These are phyloP conservation scores for Acromyrmex echinatior DNA, from an alignment of 1,140 invertebrate genomes.

Conservation along the genomic window DNA sequence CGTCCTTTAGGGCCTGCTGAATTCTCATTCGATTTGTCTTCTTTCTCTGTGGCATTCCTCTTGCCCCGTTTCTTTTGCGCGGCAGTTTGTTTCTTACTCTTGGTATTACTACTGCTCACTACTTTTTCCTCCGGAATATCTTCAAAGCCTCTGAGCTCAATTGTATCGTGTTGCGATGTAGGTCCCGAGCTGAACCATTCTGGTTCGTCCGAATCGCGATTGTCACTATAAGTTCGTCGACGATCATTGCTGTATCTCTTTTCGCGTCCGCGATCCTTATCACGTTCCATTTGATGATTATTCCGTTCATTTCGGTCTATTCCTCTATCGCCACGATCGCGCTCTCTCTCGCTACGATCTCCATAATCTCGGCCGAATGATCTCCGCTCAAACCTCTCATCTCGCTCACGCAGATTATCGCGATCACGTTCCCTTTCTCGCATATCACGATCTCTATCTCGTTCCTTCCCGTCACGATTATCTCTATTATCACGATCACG, in stretches of 20 bases:
- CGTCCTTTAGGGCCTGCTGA: constrained; percentile 81
- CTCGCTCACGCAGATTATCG: constrained; percentile 75
- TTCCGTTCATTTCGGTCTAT: constrained; percentile 73
- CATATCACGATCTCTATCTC: constrained; percentile 52
- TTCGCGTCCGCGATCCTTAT: constrained; percentile 85
- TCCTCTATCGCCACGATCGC: constrained; percentile 77
- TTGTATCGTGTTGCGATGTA: constrained; percentile 96
- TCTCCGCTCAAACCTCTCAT: constrained; percentile 86
- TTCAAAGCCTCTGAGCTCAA: constrained; percentile 96
- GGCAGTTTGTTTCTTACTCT: constrained; percentile 85
- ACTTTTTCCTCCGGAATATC: constrained; percentile 88
- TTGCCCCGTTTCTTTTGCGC: constrained; percentile 84
- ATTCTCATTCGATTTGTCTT: constrained; percentile 78
- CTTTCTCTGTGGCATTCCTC: constrained; percentile 78
- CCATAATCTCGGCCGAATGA: constrained; percentile 87
- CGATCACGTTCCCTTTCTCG: constrained; percentile 63
- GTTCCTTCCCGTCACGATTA: constrained; percentile 69
- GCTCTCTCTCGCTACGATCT: constrained; percentile 75
- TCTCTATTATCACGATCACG: constrained; percentile 83
- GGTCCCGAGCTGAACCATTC: constrained; percentile 95
- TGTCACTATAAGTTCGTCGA: constrained; percentile 86
- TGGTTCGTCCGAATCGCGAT: constrained; percentile 88
- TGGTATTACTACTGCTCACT: constrained; percentile 64
- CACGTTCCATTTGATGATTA: constrained; percentile 78
- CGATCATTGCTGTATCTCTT: constrained; percentile 84